Evolutionary conservation across 2,797 vertebrate species (phyloP).

Genomic region (Lutjanus campechanus): DNA sequence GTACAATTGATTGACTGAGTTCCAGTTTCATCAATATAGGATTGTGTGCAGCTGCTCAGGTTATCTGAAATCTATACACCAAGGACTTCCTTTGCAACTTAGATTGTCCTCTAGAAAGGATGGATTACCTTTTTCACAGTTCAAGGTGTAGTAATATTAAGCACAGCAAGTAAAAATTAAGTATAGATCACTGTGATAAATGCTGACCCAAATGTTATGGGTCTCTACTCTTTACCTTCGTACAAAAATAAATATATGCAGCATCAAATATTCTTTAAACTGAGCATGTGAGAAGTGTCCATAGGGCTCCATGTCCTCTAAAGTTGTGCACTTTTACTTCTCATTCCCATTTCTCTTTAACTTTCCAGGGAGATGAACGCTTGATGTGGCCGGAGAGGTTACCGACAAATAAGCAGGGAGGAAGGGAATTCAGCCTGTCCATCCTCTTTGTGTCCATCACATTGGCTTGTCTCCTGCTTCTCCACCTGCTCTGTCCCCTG

Average conservation of each 20-base stretch:
- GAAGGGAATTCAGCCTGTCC: conserved; percentile 57
- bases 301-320: conserved; percentile 52
- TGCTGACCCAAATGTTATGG: conserved; percentile 19
- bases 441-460: conserved; percentile 69
- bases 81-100: conserved; percentile 46
- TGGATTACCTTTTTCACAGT: conserved; percentile 60
- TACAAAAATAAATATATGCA: conserved; percentile 77
- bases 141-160: conserved; percentile 57
- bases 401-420: conserved; percentile 51
- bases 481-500: conserved; percentile 58
- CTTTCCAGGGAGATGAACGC: conserved; percentile 47
- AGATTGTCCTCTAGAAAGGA: conserved; percentile 62
- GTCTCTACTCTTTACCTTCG: conserved; percentile 31
- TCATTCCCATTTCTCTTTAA: conserved; percentile 60
- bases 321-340: conserved; percentile 53
- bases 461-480: conserved; percentile 56
- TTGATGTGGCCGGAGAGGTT: conserved; percentile 41
- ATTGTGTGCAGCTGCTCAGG: conserved; percentile 49
- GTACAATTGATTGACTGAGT: conserved; percentile 51
- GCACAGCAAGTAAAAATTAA: conserved; percentile 48
- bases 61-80: conserved; percentile 37
- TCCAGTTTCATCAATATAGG: conserved; percentile 58
- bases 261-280: conserved; percentile 63
- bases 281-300: conserved; percentile 49
- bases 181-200: conserved; percentile 43